Base-by-base conservation (phyloP, 2,888 invertebrate genomes). In the Phaonia tiefii region DNA sequence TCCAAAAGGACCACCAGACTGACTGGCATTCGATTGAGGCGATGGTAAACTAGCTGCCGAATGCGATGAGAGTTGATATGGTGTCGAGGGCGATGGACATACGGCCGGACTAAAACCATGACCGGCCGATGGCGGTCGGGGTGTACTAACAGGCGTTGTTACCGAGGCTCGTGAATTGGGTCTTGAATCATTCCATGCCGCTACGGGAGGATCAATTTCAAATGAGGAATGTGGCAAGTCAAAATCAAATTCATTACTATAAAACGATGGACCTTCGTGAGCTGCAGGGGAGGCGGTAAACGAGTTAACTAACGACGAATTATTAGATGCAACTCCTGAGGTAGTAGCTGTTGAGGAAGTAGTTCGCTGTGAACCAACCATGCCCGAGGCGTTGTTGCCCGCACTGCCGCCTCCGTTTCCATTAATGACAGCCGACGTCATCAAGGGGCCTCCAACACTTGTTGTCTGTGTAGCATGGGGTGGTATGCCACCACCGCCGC, bases 391-490 rank as follows among this genome's bases (percentile, higher is more conserved):
- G 91, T 94, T 94, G 84, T 92, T 56, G n/a, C 74, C 86, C 92
- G 93, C 73, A 94, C 92, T 94, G 95, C 93, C 51, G 63, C 84
- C 75, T 72, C 85, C 85, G 17, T 78, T 84, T 25, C 95, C 95
- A 91, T 95, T 95, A 84, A 94, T 93, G 82, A 95, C 92, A 84
- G 93, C 93, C 84, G 93, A 94, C 71, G 95, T 93, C 95, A 95
- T 94, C 83, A 95, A 91, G 22, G 95, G 95, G 8, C 95, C 95
- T 83, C 95, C 95, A 83, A 94, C 92, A 88, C 89, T 91, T 75
- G 90, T 91, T 42, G 90, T 88, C 83, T 88, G 89, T 75, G 88
- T 87, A 85, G 86, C 84, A 84, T 86, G 84, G n/a, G 20, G 25
- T 11, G 20, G 56, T 78, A 88, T 88, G 73, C 84, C 89, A 78